These are phyloP conservation scores for Steinernema hermaphroditum DNA, from an alignment of 2,888 invertebrate species.

Conservation along the genomic window DNA sequence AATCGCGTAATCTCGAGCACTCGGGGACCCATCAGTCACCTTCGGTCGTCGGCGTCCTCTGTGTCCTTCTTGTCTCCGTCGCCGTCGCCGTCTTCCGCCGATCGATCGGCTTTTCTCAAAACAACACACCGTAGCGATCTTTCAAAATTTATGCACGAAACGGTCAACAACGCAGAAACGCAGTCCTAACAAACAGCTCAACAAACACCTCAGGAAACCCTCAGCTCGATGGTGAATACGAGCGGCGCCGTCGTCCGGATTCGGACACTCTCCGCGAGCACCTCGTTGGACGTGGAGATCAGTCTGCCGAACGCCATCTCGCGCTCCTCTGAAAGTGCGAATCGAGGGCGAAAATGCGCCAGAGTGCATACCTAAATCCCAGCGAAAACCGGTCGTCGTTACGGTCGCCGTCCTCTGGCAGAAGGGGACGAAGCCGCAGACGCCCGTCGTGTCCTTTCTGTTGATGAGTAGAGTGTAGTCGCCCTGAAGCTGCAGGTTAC, in stretches of 20 bases:
- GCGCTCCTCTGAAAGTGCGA: constrained; percentile 35
- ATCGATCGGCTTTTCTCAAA: constrained; percentile 19
- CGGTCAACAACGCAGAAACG: not conserved
- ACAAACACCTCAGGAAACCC: not conserved
- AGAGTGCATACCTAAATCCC: constrained; percentile 49
- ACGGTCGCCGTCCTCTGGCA: constrained; percentile 52
- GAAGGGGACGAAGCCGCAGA: constrained; percentile 59
- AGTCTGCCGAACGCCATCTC: constrained; percentile 42
- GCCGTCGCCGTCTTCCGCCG: not conserved
- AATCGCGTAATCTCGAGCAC: constrained; percentile 19
- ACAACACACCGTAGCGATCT: not conserved
- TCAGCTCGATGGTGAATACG: constrained; percentile 45
- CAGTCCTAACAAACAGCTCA: not conserved
- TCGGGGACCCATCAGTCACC: constrained; percentile 8
- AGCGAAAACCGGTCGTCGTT: constrained; percentile 55
- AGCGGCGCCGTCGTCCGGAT: constrained; percentile 41
- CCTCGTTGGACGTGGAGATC: constrained; percentile 47
- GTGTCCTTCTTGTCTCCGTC: not conserved
- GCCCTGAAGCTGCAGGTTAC: constrained; percentile 29
- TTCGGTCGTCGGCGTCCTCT: not conserved
- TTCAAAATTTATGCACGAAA: constrained; percentile 19
- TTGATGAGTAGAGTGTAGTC: constrained; percentile 9
- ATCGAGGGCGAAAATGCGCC: not conserved
- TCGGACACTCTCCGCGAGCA: constrained; percentile 32
- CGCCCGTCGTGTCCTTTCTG: constrained; percentile 37